Evolutionary conservation across 2,113 vertebrate species (phyloP), one percentile per base, ranked within the genome.

Genomic region (Mobula hypostoma): DNA sequence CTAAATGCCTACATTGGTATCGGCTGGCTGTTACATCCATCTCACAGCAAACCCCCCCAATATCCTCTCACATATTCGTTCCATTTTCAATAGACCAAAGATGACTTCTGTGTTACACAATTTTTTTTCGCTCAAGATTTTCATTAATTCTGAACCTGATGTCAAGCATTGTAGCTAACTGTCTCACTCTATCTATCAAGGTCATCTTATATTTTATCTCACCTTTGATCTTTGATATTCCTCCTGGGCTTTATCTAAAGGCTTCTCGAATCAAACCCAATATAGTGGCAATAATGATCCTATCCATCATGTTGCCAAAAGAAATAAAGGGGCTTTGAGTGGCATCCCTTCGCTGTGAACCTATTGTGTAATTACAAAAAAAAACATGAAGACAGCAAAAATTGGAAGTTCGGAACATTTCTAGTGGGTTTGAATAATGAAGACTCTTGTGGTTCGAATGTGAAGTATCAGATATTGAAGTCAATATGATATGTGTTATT

Each of bases 201-300:
- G 91, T 93, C 90, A 74, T 74, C 90, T 27, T 93, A 19, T 72
- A 74, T 70, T 56, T 93, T 76, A 93, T 93, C 40, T 32, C 70
- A 76, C 91, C 91, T 76, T 93, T 93, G 70, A 93, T 48, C 70
- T 74, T 93, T 48, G 68, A 27, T 93, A 56, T 93, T 93, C 40
- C 91, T 93, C 70, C 15, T 70, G 91, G 91, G 68, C 40, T 76
- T 93, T 93, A 48, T 29, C 70, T 40, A 76, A 76, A 93, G 68
- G 91, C 36, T 76, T 74, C 70, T 29, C 68, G 17, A 48, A 74
- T 74, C 91, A 76, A 93, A 76, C 40, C 27, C 70, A 74, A 68
- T 36, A 74, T 19, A 29, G 40, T 32, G 66, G 85, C 58, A 90
- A 68, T 76, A 93, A 74, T 93, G 40, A 93, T 76, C 70, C 91